A percentile compares a stretch with the other conserved stretches of the same genome.
Conservation (phyloP, 1,140 invertebrate genomes). For the Cecropterus lyciades region DNA sequence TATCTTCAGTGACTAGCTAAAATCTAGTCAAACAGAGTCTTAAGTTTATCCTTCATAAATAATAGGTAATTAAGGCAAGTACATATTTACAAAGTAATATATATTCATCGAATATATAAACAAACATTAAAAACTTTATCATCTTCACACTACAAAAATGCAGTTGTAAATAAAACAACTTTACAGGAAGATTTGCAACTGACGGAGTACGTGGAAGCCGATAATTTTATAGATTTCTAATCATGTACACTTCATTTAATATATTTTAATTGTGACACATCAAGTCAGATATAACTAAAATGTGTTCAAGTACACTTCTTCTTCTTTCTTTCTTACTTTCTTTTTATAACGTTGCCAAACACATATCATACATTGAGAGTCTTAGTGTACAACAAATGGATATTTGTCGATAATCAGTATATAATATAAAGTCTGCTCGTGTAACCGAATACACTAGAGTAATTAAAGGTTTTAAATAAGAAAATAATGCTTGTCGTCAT, state of each 20-base stretch:
- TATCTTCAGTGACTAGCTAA: slow-evolving; percentile 75
- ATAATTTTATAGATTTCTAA: background rate
- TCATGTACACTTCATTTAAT: background rate
- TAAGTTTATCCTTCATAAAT: slow-evolving; percentile 68
- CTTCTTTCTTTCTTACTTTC: too few relatives aligned
- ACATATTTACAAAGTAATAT: slow-evolving; percentile 74
- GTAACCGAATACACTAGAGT: too few relatives aligned
- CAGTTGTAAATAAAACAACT: slow-evolving; percentile 64
- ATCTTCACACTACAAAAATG: slow-evolving; percentile 68
- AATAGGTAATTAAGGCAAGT: slow-evolving; percentile 66
- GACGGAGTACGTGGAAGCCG: background rate
- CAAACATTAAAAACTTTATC: slow-evolving; percentile 57
- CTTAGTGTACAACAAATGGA: too few relatives aligned
- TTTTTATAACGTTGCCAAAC: too few relatives aligned
- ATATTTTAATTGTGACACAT: too few relatives aligned
- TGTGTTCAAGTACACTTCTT: too few relatives aligned
- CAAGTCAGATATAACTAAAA: too few relatives aligned
- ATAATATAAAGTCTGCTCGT: too few relatives aligned
- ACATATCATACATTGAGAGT: too few relatives aligned
- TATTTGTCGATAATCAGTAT: too few relatives aligned
- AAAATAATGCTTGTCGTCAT: too few relatives aligned
- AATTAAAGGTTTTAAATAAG: too few relatives aligned
- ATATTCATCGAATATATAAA: slow-evolving; percentile 71
- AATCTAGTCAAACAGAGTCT: slow-evolving; percentile 66
- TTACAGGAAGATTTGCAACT: slow-evolving; percentile 19